Evolutionary conservation across 2,888 invertebrate species (phyloP), one percentile per base, ranked within the genome.

Genomic region (Drosophila neotestacea): DNA sequence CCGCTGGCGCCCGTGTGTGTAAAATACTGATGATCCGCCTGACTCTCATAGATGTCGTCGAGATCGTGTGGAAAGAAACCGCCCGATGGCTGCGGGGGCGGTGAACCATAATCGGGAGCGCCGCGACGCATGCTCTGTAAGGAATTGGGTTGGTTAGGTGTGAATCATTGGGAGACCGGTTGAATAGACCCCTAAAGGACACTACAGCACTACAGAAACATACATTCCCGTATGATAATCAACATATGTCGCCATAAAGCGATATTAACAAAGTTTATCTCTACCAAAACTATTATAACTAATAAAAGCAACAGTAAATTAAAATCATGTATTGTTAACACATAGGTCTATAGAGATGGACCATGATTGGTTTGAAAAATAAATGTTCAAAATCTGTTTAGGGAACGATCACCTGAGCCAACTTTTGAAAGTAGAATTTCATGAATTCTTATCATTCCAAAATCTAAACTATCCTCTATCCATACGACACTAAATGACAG

Each of bases 61-160:
- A 93, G 91, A 90, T 93, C 93, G 64, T 93, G 92, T 22, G 92
- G 92, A 80, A 92, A 93, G 71, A 79, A 92, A 2, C 92, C 92
- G 47, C 81, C 82, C 39, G 71, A 70, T 11, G 90, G 85, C 16
- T 77, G 77, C 1, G 83, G 51, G 4, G 92, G 92, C 28, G 92
- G 92, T 38, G 91, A 91, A 32, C 88, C 89, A 58, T 81, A 89
- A 11, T 91, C 92, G 6, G 88, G 83, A 13, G 85, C 88, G 4
- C 85, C 81, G 7, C 90, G 90, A 13, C 93, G 92, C 73, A 90
- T 79, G 70, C 90, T 90, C 92, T 92, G 79, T 42, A 81, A 76
- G 60, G 30, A 63, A 55, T 44, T 59, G 42, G 39, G 22, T 4
- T 42, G 6, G 34, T 65, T 42, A 63, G 41, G 16, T 51, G 10